Conservation (phyloP, 64 coral and sea anemone species). For the Montipora capricornis region DNA sequence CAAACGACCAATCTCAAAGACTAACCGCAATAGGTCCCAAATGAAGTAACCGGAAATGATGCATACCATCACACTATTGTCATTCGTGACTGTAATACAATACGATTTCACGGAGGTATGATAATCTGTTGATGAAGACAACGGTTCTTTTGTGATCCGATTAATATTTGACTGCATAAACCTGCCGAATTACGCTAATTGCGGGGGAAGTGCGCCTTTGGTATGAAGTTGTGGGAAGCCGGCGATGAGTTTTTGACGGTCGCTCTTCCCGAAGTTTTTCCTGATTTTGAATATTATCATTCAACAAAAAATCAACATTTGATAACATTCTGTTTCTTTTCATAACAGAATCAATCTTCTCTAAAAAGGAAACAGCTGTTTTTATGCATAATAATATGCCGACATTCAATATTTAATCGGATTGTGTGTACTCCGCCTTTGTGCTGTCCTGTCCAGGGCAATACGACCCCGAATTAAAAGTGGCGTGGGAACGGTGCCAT, state of each 20-base stretch:
- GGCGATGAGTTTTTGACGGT: not conserved
- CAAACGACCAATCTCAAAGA: too few species aligned
- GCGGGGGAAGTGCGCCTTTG: not conserved
- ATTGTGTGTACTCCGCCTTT: not conserved
- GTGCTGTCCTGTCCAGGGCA: not conserved
- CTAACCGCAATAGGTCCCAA: not conserved
- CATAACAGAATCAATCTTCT: not conserved
- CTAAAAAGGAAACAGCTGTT: not conserved
- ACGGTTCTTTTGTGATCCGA: not conserved
- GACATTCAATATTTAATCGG: not conserved
- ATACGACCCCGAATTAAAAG: not conserved
- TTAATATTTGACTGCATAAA: not conserved
- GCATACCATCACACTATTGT: not conserved
- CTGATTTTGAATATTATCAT: not conserved
- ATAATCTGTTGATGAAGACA: not conserved
- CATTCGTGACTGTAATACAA: conserved; percentile 22
- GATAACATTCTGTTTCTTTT: not conserved
- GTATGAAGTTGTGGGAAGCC: not conserved
- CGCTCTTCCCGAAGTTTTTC: not conserved
- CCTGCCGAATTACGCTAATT: not conserved
- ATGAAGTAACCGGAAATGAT: not conserved
- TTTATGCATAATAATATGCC: not conserved
- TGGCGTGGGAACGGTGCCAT: not conserved
- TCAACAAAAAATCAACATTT: not conserved
- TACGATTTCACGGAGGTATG: not conserved